phyloP scores from a whole-genome alignment of 2,113 vertebrate species.

The Ceuthmochares aereus region DNA sequence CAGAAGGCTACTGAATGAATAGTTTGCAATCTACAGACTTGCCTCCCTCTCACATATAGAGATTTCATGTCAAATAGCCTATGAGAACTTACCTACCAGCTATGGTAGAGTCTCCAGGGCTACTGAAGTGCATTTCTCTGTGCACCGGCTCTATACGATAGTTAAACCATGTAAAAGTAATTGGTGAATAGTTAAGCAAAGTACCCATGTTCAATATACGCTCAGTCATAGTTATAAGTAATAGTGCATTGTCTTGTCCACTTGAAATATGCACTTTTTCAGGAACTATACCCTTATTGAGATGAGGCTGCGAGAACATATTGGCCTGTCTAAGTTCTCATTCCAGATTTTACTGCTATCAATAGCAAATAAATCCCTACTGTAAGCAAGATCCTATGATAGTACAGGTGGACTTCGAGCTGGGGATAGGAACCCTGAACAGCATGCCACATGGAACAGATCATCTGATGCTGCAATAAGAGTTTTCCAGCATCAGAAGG shows the following conservation, averaged over 20 bases:
- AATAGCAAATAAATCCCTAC: too few species aligned
- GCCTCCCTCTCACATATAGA: neutral
- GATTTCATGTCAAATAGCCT: neutral
- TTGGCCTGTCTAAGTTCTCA: neutral
- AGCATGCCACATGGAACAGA: neutral
- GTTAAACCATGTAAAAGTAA: neutral
- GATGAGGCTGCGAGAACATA: neutral
- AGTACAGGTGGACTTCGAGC: neutral
- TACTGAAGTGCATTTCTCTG: neutral
- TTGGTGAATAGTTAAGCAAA: neutral
- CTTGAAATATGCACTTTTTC: neutral
- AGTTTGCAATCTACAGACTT: neutral
- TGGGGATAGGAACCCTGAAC: rapidly evolving
- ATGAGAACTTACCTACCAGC: neutral
- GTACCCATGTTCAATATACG: neutral
- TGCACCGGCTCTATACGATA: neutral
- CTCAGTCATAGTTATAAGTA: rapidly evolving
- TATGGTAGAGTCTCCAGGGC: neutral
- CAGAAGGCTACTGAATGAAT: neutral
- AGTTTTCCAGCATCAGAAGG: neutral
- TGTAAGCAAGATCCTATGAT: neutral
- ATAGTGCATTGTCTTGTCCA: neutral
- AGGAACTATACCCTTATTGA: neutral
- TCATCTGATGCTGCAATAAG: neutral
- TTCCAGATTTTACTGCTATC: neutral